Base-by-base conservation (phyloP, 2,888 invertebrate genomes). In the Charanyca ferruginea region DNA sequence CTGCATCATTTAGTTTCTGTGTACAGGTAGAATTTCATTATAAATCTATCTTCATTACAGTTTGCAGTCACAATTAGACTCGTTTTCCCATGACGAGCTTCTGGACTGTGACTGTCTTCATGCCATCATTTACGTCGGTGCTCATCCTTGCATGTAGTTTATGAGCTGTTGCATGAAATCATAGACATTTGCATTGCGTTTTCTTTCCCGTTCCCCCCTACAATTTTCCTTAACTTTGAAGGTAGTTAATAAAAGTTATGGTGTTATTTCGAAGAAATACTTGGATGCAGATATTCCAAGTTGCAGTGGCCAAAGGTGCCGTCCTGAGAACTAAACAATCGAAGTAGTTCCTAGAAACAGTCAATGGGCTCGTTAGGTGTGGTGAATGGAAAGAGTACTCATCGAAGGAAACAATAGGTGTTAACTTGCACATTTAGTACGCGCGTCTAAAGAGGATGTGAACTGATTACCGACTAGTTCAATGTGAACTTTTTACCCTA, bases 31-130 rank as follows among this genome's bases (percentile, higher is more conserved):
- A 51, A 59, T 44, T 52, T 60, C 32, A 66, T 64, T 64, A 58
- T 57, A 62, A 41, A 63, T 61, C 44, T 63, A 63, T 69, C 85
- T 88, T 88, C 81, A 84, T 88, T 86, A 85, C 83, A 82, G 61
- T 88, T 82, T 87, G 81, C 89, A 70, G n/a, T 41, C 38, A 89
- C 22, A 89, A 88, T 87, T 89, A 83, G 84, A 81, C 73, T 81
- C 86, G 87, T 82, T 80, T 94, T 94, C 94, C 94, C 94, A 94
- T 94, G 93, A 93, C 93, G 91, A 83, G 49, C 84, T 87, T 88
- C 89, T 92, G 88, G 88, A 92, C 89, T 93, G 93, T 90, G 88
- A 85, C 82, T 90, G 88, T 85, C 79, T 78, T 81, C 79, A 79
- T 69, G 38, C 78, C 78, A 79, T 84, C 79, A 85, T 86, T 85